Evolutionary conservation across 2,113 vertebrate species (phyloP).

Genomic region (Alethe castanea): DNA sequence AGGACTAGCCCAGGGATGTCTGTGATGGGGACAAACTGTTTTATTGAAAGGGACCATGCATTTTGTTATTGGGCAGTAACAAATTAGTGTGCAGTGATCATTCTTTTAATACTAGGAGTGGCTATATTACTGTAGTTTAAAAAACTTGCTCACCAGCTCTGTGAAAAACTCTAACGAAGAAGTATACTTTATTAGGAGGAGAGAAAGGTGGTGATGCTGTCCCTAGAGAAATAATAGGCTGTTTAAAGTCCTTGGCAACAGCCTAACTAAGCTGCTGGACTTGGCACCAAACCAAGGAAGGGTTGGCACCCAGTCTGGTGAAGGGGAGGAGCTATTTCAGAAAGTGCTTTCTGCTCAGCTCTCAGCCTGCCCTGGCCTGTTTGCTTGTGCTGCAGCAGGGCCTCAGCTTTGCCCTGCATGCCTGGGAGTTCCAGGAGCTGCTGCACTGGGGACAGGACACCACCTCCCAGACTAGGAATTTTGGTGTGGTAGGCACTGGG

Average conservation of each 20-base stretch:
- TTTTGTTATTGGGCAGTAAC: not conserved
- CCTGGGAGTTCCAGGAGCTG: not conserved
- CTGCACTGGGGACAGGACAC: rapidly evolving
- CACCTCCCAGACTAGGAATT: not conserved
- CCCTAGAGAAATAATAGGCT: not conserved
- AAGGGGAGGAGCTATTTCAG: not conserved
- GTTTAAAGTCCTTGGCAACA: not conserved
- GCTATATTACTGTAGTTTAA: not conserved
- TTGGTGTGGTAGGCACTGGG: not conserved
- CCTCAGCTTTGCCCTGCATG: not conserved
- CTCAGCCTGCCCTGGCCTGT: not conserved
- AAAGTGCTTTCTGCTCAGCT: not conserved
- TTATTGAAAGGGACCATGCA: not conserved
- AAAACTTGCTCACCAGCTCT: not conserved
- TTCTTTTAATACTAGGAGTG: not conserved
- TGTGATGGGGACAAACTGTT: not conserved
- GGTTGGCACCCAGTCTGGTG: not conserved
- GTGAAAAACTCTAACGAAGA: not conserved
- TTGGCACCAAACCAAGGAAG: not conserved
- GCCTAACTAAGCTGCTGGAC: not conserved
- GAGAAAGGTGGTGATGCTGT: not conserved
- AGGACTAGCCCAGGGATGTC: not conserved
- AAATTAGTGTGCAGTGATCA: not conserved
- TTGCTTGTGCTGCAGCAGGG: not conserved
- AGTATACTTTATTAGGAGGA: not conserved